Conservation (phyloP, 2,113 vertebrate species). For the cattle (Bos taurus) region ARS-UCD2.0 NC_037351.1:19522501-19523000, state of each 20-base stretch:
- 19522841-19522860: neutral
- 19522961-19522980: neutral
- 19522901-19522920: neutral
- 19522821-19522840: neutral
- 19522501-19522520: neutral
- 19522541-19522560: neutral
- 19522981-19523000: neutral
- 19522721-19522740: neutral
- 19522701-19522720: neutral
- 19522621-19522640: neutral
- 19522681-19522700: neutral
- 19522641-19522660: neutral
- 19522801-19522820: neutral
- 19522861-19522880: neutral
- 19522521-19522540: neutral
- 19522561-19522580: neutral
- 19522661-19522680: neutral
- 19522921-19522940: neutral
- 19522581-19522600: neutral
- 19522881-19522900: neutral
- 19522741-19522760: neutral
- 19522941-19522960: neutral
- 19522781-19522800: neutral
- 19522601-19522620: constrained; percentile 21
- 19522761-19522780: neutral